Percentiles rank a stretch among this genome's conserved stretches.
phyloP scores from a whole-genome alignment of 2,113 vertebrate species.

The Syngnathus scovelli region DNA sequence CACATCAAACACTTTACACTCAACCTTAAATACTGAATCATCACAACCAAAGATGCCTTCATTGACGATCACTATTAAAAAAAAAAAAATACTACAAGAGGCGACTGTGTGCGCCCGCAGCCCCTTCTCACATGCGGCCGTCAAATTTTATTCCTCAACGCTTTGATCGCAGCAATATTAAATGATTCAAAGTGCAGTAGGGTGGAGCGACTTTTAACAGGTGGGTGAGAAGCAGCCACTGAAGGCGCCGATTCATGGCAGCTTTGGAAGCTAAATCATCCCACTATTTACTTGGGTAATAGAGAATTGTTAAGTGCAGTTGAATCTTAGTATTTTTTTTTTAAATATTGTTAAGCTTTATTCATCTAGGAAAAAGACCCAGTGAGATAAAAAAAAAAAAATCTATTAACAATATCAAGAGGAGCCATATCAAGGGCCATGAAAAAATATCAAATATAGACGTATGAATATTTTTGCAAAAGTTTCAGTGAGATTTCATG shows the following conservation, averaged over 20 bases:
- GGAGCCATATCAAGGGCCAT: not conserved
- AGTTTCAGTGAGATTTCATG: not conserved
- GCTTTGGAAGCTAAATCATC: slow-evolving; percentile 1
- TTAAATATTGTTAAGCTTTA: not conserved
- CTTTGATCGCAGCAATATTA: slow-evolving; percentile 51
- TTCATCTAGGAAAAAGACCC: no score
- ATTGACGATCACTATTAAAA: not conserved
- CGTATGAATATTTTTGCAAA: not conserved
- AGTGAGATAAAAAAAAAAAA: no score
- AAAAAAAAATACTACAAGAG: not conserved
- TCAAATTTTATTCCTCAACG: slow-evolving; percentile 57
- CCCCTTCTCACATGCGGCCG: slow-evolving; percentile 36
- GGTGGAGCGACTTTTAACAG: slow-evolving; percentile 46
- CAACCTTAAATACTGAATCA: not conserved
- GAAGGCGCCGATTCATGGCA: slow-evolving; percentile 11
- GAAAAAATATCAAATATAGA: not conserved
- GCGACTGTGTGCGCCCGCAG: not conserved
- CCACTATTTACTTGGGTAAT: not conserved
- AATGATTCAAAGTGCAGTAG: slow-evolving; percentile 24
- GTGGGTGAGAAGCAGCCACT: slow-evolving; percentile 26
- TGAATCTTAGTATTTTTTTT: not conserved
- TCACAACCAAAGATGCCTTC: not conserved
- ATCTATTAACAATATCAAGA: not conserved
- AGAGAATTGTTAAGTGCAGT: not conserved
- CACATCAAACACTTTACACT: not conserved